A percentile compares a stretch with the other conserved stretches of the same genome.
These are phyloP conservation scores for Corythornis madagascariensis DNA, from an alignment of 2,113 vertebrate species.

Conservation along the genomic window DNA sequence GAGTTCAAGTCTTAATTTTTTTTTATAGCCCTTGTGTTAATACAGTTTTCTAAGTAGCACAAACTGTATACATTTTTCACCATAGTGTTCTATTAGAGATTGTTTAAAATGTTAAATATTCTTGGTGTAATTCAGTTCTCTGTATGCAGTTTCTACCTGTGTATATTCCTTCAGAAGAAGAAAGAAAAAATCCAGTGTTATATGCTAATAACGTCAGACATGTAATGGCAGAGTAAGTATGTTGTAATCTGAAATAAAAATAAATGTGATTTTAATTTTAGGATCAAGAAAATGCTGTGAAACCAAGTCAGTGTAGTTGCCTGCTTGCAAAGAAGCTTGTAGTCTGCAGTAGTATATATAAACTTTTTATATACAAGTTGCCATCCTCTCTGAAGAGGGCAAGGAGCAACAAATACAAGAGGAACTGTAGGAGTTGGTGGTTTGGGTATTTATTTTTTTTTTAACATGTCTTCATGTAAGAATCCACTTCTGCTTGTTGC, in stretches of 20 bases:
- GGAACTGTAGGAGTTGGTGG: not conserved
- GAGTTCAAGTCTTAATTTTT: not conserved
- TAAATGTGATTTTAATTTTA: not conserved
- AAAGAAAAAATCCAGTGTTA: conserved; percentile 88
- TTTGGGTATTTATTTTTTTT: not conserved
- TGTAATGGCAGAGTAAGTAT: conserved; percentile 93
- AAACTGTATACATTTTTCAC: not conserved
- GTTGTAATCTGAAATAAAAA: not conserved
- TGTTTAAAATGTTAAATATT: conserved; percentile 10
- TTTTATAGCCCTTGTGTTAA: not conserved
- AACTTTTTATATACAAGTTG: not conserved
- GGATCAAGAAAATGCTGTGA: not conserved
- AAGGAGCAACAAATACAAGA: not conserved
- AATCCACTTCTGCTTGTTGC: not conserved
- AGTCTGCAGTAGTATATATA: not conserved
- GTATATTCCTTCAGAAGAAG: conserved; percentile 92
- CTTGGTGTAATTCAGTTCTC: conserved; percentile 54
- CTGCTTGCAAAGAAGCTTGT: not conserved
- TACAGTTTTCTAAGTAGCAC: not conserved
- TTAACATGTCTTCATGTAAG: not conserved
- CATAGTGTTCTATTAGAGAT: not conserved
- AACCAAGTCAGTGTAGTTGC: not conserved
- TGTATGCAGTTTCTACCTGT: conserved; percentile 89
- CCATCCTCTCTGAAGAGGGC: not conserved
- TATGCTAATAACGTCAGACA: conserved; percentile 92